Evolutionary conservation across 2,113 vertebrate genomes (phyloP).

Genomic region (Ochotona princeps): DNA sequence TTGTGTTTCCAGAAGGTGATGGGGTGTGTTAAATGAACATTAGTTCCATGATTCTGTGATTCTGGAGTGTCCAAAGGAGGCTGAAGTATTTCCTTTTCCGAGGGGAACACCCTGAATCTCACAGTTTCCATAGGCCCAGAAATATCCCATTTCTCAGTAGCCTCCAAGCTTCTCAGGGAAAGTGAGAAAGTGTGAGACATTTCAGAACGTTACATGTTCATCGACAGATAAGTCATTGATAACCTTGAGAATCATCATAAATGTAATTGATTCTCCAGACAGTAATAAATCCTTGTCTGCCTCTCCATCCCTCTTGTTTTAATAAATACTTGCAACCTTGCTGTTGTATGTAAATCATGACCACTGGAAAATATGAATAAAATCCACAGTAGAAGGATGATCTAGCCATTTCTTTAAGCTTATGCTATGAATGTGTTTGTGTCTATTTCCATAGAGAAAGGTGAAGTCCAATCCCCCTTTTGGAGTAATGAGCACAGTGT

Average conservation of each 20-base stretch:
- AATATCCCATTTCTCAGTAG: background rate
- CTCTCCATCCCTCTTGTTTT: background rate
- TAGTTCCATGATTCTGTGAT: background rate
- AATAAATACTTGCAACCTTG: constrained; percentile 16
- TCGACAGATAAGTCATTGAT: background rate
- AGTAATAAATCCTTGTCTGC: background rate
- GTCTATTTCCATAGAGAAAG: constrained; percentile 56
- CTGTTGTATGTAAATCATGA: background rate
- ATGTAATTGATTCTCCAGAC: background rate
- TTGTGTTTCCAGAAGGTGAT: background rate
- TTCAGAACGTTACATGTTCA: background rate
- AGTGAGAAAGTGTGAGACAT: background rate
- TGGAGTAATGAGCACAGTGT: constrained; percentile 6
- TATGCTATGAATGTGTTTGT: constrained; percentile 5
- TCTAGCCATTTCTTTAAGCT: background rate
- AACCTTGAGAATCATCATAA: constrained; percentile 43
- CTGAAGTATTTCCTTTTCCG: background rate
- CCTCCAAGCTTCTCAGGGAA: background rate
- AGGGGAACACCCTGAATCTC: background rate
- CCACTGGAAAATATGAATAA: background rate
- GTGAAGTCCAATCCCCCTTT: background rate
- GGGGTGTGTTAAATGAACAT: background rate
- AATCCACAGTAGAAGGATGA: background rate
- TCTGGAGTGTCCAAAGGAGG: background rate
- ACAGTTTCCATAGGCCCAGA: background rate